These are phyloP conservation scores for Prunella strophiata DNA, from an alignment of 2,797 vertebrate genomes.

Conservation along the genomic window DNA sequence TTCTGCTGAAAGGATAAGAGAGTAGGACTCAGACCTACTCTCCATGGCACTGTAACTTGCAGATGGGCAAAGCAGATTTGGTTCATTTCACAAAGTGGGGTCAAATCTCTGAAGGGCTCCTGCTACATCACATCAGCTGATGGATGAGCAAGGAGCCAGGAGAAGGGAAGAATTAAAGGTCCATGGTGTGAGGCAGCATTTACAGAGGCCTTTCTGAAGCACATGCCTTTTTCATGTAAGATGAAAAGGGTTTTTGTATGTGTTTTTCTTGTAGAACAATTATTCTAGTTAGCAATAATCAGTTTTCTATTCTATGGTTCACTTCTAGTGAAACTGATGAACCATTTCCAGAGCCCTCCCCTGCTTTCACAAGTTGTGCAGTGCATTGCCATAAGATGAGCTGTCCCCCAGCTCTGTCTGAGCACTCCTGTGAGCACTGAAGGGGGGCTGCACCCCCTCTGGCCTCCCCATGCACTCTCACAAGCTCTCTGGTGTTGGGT, in stretches of 20 bases:
- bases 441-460: neutral
- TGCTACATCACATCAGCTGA: fast-evolving
- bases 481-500: neutral
- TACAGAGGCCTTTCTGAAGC: neutral
- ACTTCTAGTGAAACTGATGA: constrained; percentile 20
- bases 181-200: neutral
- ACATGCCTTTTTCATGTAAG: neutral
- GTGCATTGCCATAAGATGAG: neutral
- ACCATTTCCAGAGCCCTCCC: neutral
- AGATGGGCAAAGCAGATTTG: neutral
- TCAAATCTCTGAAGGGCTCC: neutral
- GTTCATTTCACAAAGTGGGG: neutral
- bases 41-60: neutral
- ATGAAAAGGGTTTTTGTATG: neutral
- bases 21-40: neutral
- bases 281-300: neutral
- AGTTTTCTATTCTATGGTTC: neutral
- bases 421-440: neutral
- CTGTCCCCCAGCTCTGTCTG: neutral
- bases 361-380: neutral
- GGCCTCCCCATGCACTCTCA: neutral
- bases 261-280: neutral
- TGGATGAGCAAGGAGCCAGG: neutral
- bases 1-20: neutral
- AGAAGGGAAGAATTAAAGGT: neutral